Percentiles rank a stretch among this genome's conserved stretches.
Evolutionary conservation across 2,888 invertebrate species (phyloP).

Genomic region (Lasioglossum morio): DNA sequence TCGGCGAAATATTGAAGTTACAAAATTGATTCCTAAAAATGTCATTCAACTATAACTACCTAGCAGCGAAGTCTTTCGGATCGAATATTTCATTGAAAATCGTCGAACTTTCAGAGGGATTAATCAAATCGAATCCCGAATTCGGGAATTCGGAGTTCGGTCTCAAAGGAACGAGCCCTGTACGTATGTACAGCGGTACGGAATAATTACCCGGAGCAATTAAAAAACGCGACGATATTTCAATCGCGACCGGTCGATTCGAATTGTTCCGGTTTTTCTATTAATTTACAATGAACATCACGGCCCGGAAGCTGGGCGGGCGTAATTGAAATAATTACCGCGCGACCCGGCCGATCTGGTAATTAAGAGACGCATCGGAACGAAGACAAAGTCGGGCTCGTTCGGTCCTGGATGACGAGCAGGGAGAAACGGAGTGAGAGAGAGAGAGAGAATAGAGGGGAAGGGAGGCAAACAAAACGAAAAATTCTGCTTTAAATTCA

Average conservation of each 20-base stretch:
- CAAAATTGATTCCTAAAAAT: background rate
- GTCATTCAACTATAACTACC: background rate
- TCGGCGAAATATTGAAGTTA: background rate
- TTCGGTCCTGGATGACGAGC: background rate
- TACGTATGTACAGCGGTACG: background rate
- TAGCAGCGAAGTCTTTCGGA: background rate
- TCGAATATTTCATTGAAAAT: background rate
- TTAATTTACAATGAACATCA: constrained; percentile 35
- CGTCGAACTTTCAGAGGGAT: background rate
- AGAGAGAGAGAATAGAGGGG: background rate
- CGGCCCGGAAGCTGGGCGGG: background rate
- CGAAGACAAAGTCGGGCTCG: constrained; percentile 33
- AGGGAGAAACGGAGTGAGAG: background rate
- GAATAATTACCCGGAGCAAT: constrained; percentile 36
- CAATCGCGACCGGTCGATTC: constrained; percentile 36
- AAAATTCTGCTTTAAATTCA: constrained; percentile 30
- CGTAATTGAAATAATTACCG: constrained; percentile 47
- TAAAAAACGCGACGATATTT: constrained; percentile 29
- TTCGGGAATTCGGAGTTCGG: background rate
- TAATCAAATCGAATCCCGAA: background rate
- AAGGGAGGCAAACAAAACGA: background rate
- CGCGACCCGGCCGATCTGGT: constrained; percentile 37
- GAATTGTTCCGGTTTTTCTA: constrained; percentile 29
- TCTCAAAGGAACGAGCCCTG: background rate
- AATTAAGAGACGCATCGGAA: constrained; percentile 46